Base-by-base conservation (phyloP, 2,888 invertebrate species). In the Xestia ashworthii region DNA sequence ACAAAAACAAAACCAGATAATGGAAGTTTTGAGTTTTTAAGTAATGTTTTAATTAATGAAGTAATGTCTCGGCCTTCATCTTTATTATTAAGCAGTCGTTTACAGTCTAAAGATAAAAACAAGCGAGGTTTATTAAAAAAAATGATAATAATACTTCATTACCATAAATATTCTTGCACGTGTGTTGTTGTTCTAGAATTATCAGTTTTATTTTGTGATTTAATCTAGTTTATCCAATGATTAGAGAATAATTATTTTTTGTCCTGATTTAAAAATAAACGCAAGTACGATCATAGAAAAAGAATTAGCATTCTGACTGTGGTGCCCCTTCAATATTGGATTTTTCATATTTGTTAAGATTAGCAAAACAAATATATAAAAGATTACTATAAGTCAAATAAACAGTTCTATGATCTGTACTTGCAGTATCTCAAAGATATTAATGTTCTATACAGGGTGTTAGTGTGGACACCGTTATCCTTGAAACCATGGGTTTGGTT, bases 1-100 rank as follows among this genome's bases (percentile, higher is more conserved):
- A 12, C 9, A 62, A 48, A 60, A 38, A 73, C 66, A 79, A 79
- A 71, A 5, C 14, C 14, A n/a, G n/a, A 5, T 16, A 74, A 62
- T 41, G 0, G 8, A 25, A 16, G 22, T 62, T 66, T 46, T 60
- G 19, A 50, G 5, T 77, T 76, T 53, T 69, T 72, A 66, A 22
- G 41, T 25, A n/a, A 46, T 9, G 9, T 12, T 60, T 69, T 83
- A 65, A 69, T 65, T 53, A 48, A 5, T n/a, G 11, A 62, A 48
- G 25, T 46, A 12, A 19, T 53, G 14, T 22, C 0, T 22, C 9
- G 14, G 19, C 78, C 70, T 71, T 55, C 70, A 44, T n/a, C 8
- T 14, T 60, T 46, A 48, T 50, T 58, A 60, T 55, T 38, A 16
- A 14, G 14, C 32, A 76, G 44, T 48, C 3, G 12, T 76, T 55